phyloP scores from a whole-genome alignment of 2,113 vertebrate species.

The Cyphomyrus discorhynchus region DNA sequence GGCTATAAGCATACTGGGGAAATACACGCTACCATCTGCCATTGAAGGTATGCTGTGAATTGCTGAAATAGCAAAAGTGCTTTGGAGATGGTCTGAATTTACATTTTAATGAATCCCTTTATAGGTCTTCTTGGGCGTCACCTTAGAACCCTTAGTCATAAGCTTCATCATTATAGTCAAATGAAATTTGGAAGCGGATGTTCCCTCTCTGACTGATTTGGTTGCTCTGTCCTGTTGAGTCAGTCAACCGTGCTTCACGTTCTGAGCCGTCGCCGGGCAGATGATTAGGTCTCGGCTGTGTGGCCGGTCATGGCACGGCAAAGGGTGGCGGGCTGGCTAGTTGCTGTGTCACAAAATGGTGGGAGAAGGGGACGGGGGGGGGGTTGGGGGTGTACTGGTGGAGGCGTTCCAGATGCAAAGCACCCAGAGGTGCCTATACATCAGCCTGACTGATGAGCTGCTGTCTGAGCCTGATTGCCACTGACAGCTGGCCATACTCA shows the following conservation, averaged over 20 bases:
- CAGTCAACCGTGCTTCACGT: background rate
- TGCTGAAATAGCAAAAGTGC: background rate
- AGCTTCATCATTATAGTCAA: background rate
- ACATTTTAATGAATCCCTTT: background rate
- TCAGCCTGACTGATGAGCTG: constrained; percentile 1
- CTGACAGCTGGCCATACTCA: background rate
- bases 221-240: background rate
- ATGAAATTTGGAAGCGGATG: background rate
- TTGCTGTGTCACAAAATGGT: background rate
- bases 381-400: background rate
- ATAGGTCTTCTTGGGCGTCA: background rate
- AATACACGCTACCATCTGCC: background rate
- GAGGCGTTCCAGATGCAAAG: background rate
- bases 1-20: background rate
- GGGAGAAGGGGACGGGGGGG: background rate
- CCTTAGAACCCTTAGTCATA: background rate
- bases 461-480: background rate
- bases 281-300: background rate
- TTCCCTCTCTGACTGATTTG: background rate
- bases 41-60: background rate
- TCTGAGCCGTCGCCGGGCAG: background rate
- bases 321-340: background rate
- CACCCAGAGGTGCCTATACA: background rate
- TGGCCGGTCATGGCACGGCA: background rate
- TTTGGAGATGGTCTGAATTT: background rate